Evolutionary conservation across 1,140 invertebrate species (phyloP), one percentile per base, ranked within the genome.

Genomic region (Lepidotrigona ventralis): DNA sequence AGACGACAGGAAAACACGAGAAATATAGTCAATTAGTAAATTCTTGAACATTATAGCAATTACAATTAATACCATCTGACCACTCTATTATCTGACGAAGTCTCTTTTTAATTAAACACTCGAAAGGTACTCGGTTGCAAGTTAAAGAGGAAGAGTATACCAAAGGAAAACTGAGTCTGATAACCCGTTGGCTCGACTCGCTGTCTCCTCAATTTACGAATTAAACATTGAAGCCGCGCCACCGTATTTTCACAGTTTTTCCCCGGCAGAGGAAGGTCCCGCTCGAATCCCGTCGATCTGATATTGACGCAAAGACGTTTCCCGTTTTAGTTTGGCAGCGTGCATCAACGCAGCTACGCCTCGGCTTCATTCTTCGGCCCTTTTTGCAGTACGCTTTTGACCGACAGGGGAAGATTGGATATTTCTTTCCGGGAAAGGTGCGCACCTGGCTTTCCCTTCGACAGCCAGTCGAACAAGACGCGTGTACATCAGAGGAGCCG

Each of bases 361-460:
- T 77, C 63, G 39, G 75, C 56, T 72, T 85, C 74, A 87, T 85
- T 87, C 82, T 87, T 64, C 74, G 70, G n/a, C 64, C 21, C 78
- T 87, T 88, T 87, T 88, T 87, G 74, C 86, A 70, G 68, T 63
- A 60, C 72, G 60, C 82, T 87, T 46, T 75, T 87, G 88, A 89
- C 87, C 88, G 88, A 89, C 88, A 86, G 87, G 66, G 83, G 87
- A 85, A 89, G 87, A 89, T 89, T 89, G 88, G 87, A 89, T 89
- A 89, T 83, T 89, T 89, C 85, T 81, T 79, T 51, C 64, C 66
- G 78, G 73, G 71, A 68, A 68, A 77, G 66, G 58, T 70, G 82
- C 53, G 26, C 76, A 70, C 64, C 78, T 76, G 86, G 60, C 79
- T 85, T 88, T 85, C 83, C 76, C 86, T 19, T 58, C 83, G 71